Evolutionary conservation across 2,888 invertebrate species (phyloP).

Genomic region (Petrolisthes manimaculis): DNA sequence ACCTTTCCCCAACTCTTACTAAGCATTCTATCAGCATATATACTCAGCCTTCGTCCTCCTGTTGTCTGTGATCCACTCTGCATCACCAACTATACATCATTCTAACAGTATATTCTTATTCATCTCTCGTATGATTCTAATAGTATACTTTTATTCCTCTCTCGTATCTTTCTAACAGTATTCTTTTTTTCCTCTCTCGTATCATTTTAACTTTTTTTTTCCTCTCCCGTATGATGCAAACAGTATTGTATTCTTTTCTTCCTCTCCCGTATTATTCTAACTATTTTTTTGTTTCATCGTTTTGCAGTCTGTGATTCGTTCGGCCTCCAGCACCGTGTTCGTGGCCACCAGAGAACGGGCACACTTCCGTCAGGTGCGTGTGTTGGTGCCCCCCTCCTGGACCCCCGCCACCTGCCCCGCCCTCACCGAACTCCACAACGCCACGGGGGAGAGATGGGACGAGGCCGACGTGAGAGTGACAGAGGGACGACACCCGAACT

Average conservation of each 20-base stretch:
- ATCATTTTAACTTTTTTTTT: neutral
- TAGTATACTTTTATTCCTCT: neutral
- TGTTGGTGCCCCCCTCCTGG: slow-evolving; percentile 61
- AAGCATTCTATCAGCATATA: neutral
- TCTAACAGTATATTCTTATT: too few relatives aligned
- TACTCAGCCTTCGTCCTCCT: neutral
- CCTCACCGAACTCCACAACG: slow-evolving; percentile 37
- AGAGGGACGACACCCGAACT: slow-evolving; percentile 44
- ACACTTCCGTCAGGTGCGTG: slow-evolving; percentile 53
- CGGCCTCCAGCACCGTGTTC: slow-evolving; percentile 55
- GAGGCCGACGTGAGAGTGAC: slow-evolving; percentile 59
- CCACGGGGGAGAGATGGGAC: slow-evolving; percentile 56
- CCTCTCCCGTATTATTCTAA: too few relatives aligned
- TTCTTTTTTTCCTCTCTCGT: neutral
- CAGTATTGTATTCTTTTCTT: too few relatives aligned
- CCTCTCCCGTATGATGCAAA: too few relatives aligned
- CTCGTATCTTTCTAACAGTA: neutral
- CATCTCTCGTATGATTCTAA: neutral
- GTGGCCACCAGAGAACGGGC: slow-evolving; percentile 58
- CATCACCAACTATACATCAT: too few relatives aligned
- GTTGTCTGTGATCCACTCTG: neutral
- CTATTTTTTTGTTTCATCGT: too few relatives aligned
- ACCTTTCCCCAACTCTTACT: neutral
- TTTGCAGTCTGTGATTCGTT: slow-evolving; percentile 36
- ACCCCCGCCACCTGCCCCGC: slow-evolving; percentile 39